Evolutionary conservation across 2,797 vertebrate genomes (phyloP).

Genomic region (Sebastolobus altivelis): DNA sequence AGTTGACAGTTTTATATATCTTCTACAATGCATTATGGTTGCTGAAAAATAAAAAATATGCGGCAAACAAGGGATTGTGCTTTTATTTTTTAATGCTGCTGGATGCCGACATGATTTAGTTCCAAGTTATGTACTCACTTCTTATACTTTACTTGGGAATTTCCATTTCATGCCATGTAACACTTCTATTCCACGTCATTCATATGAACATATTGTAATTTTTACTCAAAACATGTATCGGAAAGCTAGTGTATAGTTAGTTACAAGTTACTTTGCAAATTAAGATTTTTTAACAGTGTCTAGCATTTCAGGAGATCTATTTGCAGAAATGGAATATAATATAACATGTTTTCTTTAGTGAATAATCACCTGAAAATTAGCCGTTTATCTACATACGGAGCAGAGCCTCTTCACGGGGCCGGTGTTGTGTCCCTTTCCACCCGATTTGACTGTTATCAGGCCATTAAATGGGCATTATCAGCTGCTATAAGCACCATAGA

Average conservation of each 20-base stretch:
- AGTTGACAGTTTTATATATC: conserved; percentile 83
- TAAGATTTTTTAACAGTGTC: neutral
- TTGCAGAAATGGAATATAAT: no score
- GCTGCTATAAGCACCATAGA: no score
- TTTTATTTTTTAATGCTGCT: conserved; percentile 26
- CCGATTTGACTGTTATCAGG: no score
- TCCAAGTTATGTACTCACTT: no score
- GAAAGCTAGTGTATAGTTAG: no score
- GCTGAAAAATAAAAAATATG: conserved; percentile 76
- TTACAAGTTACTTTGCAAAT: neutral
- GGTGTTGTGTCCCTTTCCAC: no score
- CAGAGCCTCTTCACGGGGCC: no score
- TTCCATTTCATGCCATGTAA: neutral
- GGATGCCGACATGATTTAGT: neutral
- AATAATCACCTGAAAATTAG: no score
- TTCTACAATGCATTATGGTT: conserved; percentile 80
- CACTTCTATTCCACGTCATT: neutral
- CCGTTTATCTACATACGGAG: fast-evolving
- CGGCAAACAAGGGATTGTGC: conserved; percentile 52
- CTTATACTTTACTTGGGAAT: neutral
- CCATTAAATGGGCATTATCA: no score
- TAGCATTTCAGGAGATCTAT: no score
- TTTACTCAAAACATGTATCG: neutral
- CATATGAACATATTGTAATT: neutral
- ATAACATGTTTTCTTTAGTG: no score